Evolutionary conservation across 30 jellyfish, hydroid and myxozoan genomes (phyloP), one percentile per base, ranked within the genome.

Genomic region (Rhopilema esculentum): DNA sequence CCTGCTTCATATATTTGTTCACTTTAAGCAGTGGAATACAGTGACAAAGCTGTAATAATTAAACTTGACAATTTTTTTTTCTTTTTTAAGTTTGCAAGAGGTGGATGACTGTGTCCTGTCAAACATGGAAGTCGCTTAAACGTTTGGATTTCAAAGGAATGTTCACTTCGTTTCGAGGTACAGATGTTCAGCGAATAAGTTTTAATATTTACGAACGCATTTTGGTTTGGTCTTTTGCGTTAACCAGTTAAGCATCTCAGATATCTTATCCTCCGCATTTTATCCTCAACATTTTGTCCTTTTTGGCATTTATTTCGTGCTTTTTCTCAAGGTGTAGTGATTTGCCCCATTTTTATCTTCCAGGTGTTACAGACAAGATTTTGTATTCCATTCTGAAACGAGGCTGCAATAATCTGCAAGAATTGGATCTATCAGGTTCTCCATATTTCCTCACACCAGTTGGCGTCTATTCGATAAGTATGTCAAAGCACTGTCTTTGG

Each of bases 401-500:
- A 79, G 98, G 98, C 72, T 92, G 98, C 77, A 52, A 71, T 33
- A 92, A 92, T 79, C 82, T 92, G 73, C 79, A 70, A 49, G 49
- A 64, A 40, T 61, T 92, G 67, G 98, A 92, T 92, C 72, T 92
- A 40, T 92, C 98, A 8, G 93, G 88, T 1, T 92, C 98, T 27
- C 98, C 98, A 26, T 85, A 64, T 80, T 69, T 92, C 67, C 62
- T 92, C 67, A 53, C 96, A 17, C 49, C 87, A 25, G 67, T 18
- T 19, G 85, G 98, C 33, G 83, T 92, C 21, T 57, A 23, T 57
- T 15, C 29, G 27, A 86, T 92, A 76, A 91, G 98, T 92, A 68
- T 15, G 91, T 12, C 48, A 25, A 40, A 40, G 29, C 66, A 16
- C 23, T 29, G 22, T 2, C 8, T 4, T 15, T 23, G 6, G 12